Evolutionary conservation across 2,113 vertebrate species (phyloP).

Genomic region (Psittacara wagleri): DNA sequence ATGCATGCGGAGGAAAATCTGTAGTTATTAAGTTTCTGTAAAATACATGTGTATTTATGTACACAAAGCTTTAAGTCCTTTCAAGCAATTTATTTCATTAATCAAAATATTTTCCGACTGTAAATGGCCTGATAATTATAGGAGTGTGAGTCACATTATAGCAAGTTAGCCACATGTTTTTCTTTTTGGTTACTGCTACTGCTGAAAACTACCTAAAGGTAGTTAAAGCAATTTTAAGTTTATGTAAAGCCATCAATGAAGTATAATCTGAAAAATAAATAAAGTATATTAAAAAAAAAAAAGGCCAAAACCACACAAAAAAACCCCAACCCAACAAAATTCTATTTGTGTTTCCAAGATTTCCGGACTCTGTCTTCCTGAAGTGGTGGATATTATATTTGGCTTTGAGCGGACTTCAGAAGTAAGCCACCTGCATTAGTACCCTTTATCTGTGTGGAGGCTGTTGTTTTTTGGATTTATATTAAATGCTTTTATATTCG

Average conservation of each 20-base stretch:
- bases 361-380: not conserved
- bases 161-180: not conserved
- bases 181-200: not conserved
- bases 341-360: not conserved
- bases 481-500: not conserved
- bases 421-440: not conserved
- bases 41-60: fast-evolving
- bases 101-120: not conserved
- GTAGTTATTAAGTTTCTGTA: not conserved
- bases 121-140: not conserved
- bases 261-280: fast-evolving
- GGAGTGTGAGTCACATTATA: not conserved
- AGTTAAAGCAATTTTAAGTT: not conserved
- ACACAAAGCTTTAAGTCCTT: fast-evolving
- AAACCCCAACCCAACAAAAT: not conserved
- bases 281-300: not conserved
- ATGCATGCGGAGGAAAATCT: not conserved
- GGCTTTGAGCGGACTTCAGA: not conserved
- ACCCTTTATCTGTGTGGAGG: not conserved
- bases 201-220: not conserved
- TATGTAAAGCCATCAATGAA: not conserved
- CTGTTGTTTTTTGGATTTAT: not conserved
- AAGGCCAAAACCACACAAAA: no score
- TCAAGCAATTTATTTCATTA: not conserved
- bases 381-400: fast-evolving